Evolutionary conservation across 2,888 invertebrate species (phyloP), one percentile per base, ranked within the genome.

Genomic region (Dioctria linearis): DNA sequence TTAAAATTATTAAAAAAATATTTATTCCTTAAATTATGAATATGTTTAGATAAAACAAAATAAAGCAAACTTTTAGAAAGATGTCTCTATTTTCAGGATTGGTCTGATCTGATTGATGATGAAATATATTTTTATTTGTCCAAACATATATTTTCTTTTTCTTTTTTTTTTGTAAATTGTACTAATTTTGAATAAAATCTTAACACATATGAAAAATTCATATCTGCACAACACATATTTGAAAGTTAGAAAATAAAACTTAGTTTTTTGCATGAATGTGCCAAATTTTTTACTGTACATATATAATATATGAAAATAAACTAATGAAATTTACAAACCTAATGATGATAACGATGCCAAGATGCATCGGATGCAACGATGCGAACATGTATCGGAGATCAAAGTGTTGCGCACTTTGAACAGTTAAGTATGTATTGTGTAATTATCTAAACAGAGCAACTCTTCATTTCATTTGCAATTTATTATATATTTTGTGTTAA

Each of bases 11-110:
- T 25, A 25, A 25, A 25, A 54, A 43, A 73, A 42, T 57, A 42
- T 73, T 73, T 73, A 73, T 57, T 73, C 59, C 25, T n/a, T 57
- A 73, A 57, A 42, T 54, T 73, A 73, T 73, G 13, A 73, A 42
- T 57, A 73, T 73, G 43, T 73, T 73, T 73, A 73, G 51, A 54
- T 54, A 54, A 54, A 11, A 54, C n/a, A n/a, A n/a, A n/a, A n/a
- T n/a, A 46, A 25, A 25, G 25, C 25, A 25, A 25, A 25, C 25
- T 25, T 25, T 25, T 25, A 25, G 25, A n/a, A 54, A 54, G 8
- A 6, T n/a, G 54, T 54, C 54, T 11, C 1, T 1, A 54, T 54
- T 11, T 54, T 54, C 9, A 54, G 6, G 54, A 46, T 6, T 46
- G 8, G 1, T 46, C 8, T 46, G 8, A 46, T 5, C 5, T 46